These are phyloP conservation scores for Caenorhabditis japonica DNA, from an alignment of 2,888 invertebrate species.

Conservation along the genomic window DNA sequence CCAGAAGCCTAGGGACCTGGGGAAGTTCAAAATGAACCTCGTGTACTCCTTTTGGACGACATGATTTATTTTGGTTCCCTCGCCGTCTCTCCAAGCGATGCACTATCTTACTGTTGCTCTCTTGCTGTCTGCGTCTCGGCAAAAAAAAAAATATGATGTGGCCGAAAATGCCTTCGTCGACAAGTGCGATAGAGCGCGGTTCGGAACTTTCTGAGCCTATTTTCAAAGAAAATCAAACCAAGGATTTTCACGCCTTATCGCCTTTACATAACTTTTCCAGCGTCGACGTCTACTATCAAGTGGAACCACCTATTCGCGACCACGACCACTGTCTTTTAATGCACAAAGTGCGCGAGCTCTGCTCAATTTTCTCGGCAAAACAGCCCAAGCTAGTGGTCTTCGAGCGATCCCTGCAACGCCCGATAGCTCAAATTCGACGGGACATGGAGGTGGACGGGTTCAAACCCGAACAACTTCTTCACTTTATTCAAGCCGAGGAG, in stretches of 20 bases:
- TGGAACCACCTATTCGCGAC: conserved; percentile 71
- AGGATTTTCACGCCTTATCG: neutral
- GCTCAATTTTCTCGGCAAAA: conserved; percentile 56
- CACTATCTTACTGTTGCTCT: neutral
- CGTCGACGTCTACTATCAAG: conserved; percentile 71
- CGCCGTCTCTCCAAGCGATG: too few species aligned
- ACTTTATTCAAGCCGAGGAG: conserved; percentile 54
- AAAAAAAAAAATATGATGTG: neutral
- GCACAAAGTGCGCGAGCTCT: conserved; percentile 66
- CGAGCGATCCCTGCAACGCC: conserved; percentile 65
- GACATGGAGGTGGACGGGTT: conserved; percentile 71
- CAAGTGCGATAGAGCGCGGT: too few species aligned
- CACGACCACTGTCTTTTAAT: conserved; percentile 66
- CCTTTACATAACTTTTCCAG: conserved; percentile 52
- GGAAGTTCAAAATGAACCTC: too few species aligned
- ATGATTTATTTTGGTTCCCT: too few species aligned
- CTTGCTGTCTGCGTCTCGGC: too few species aligned
- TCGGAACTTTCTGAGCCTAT: too few species aligned
- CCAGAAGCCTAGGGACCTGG: too few species aligned
- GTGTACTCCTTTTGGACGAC: too few species aligned
- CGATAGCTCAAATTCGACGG: conserved; percentile 67
- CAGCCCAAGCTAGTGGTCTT: conserved; percentile 67
- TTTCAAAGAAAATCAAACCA: too few species aligned
- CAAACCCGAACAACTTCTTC: conserved; percentile 62
- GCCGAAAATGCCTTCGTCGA: too few species aligned